Evolutionary conservation across 2,113 vertebrate species (phyloP), one percentile per base, ranked within the genome.

Genomic region (Colaptes auratus): DNA sequence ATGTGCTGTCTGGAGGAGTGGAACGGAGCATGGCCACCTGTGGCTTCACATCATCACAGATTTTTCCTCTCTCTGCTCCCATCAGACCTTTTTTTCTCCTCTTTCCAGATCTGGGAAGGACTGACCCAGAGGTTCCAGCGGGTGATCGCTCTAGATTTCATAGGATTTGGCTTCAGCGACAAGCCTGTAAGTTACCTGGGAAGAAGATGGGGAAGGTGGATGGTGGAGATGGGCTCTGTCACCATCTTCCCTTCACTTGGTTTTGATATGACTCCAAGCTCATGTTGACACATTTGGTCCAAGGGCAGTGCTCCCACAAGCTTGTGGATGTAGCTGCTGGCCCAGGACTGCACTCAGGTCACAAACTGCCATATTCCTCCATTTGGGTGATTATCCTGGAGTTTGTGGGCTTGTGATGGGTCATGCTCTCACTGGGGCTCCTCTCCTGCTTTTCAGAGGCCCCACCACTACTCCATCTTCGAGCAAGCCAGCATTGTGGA

Each of bases 101-200:
- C 92, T 65, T 73, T 44, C 66, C 93, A 99, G 99, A 98, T 99
- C 61, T 99, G 99, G 99, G 99, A 99, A 95, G 98, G 98, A 7
- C 98, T 99, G 86, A 98, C 97, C 7, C 98, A 98, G 85, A 97
- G 98, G 61, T 99, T 99, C 86, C 98, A 99, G 86, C 97, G 98
- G 24, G 99, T 99, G 89, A 98, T 99, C 5, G 98, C 98, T 7
- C 97, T 99, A 33, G 99, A 99, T 95, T 99, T 99, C 60, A 92
- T 99, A 1, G 99, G 99, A 13, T 99, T 99, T 24, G 99, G 99
- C 89, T 99, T 99, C 97, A 99, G 99, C 8, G 99, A 99, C 96
- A 99, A 99, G 87, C 99, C 99, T 10, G 99, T 99, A 88, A 98
- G 98, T 93, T 31, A 15, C 65, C 27, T 3, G 7, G 7, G 7